Evolutionary conservation across 2,797 vertebrate genomes (phyloP), one percentile per base, ranked within the genome.

Genomic region (Euthynnus affinis): DNA sequence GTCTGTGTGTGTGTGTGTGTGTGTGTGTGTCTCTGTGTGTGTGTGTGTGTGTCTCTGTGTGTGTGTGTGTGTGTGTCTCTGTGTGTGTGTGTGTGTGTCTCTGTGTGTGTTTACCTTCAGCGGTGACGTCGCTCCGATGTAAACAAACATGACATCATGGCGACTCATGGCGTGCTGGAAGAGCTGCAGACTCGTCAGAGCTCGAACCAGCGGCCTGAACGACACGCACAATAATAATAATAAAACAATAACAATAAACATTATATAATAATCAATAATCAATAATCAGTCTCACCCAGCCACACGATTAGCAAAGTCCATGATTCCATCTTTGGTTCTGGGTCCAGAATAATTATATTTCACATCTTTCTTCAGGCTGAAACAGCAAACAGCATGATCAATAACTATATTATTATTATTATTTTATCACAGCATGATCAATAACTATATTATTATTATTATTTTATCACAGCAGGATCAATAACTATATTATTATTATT

Each of bases 281-380:
- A 42, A 42, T 17, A 22, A 6, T 18, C 17, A 2, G 18, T 46
- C 68, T 96, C 93, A 99, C 98, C 98, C 98, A 74, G 95, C 94
- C 2, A 99, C 95, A 86, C 98, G 95, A 83, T 96, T 92, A 82
- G 96, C 95, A 90, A 99, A 99, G 40, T 97, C 97, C 91, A 98
- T 89, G 79, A 99, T 99, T 78, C 94, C 96, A 57, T 98, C 97
- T 92, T 96, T 97, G 66, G 95, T 98, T 89, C 96, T 95, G 10
- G 95, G 95, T 42, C 98, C 98, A 78, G 92, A 92, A 57, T 99
- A 98, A 84, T 95, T 96, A 82, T 98, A 99, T 12, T 96, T 96
- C 66, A 96, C 85, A 13, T 97, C 93, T 46, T 97, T 96, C 89
- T 99, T 99, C 84, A 97, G 89, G 84, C 98, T 99, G 81, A 12